Conservation (phyloP, 2,888 invertebrate species). For the Julus scanicus region DNA sequence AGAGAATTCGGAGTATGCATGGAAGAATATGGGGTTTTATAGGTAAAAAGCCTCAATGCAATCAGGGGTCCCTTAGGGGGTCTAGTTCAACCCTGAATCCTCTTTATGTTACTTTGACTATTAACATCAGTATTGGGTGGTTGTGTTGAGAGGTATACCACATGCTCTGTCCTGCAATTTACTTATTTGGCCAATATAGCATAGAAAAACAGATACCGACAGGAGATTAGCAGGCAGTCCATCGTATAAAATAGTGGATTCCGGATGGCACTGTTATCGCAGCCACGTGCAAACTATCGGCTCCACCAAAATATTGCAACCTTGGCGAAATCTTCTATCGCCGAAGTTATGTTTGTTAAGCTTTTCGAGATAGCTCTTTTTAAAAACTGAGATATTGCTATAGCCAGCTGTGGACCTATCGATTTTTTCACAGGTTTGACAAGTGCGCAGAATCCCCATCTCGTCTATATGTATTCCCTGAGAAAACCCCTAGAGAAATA, state of each 20-base stretch:
- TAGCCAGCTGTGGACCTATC: not conserved
- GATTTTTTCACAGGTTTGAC: not conserved
- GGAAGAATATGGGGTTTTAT: too few relatives aligned
- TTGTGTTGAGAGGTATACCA: not conserved
- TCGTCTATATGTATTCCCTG: not conserved
- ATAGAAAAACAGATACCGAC: not conserved
- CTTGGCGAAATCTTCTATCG: slow-evolving; percentile 3
- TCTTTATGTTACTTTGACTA: too few relatives aligned
- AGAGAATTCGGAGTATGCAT: too few relatives aligned
- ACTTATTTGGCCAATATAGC: not conserved
- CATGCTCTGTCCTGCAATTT: not conserved
- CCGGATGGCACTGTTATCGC: not conserved
- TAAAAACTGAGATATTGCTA: not conserved
- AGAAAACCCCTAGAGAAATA: not conserved
- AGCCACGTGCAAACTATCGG: not conserved
- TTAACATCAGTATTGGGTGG: too few relatives aligned
- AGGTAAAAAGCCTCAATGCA: too few relatives aligned
- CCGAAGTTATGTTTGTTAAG: not conserved
- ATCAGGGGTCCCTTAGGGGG: too few relatives aligned
- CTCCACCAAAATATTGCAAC: not conserved
- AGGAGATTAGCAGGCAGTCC: slow-evolving; percentile 3
- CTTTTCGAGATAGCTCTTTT: not conserved
- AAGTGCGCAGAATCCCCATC: slow-evolving; percentile 32
- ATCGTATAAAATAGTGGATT: not conserved
- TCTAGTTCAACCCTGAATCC: too few relatives aligned